Evolutionary conservation across 2,888 invertebrate species (phyloP), one percentile per base, ranked within the genome.

Genomic region (Mythimna ferrago): DNA sequence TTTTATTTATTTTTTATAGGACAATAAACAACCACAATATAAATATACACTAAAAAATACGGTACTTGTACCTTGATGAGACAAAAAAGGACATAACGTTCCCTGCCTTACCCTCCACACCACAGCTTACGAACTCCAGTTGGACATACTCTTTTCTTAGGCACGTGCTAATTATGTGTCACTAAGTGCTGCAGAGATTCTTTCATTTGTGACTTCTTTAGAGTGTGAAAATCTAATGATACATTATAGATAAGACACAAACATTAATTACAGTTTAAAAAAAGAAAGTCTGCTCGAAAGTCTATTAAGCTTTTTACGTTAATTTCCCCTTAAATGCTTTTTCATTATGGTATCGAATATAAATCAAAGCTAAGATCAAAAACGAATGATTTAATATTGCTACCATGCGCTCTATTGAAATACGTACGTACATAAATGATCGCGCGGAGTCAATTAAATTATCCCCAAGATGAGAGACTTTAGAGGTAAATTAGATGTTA

Each of bases 401-500:
- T 81, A 71, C 72, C 58, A 71, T 61, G 71, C 44, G 57, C 66
- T 77, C 21, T 41, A 82, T 81, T 71, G 76, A 75, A 80, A 87
- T 81, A 73, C 77, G 66, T 75, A 80, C 70, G 66, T 75, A 80
- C 70, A 79, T 85, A 84, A 85, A 86, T 89, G 83, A 88, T 79
- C 71, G 76, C 77, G 73, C 73, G 66, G 81, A 84, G 83, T 76
- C 79, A 87, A 89, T 89, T 84, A 83, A 83, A 72, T 89, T 89
- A 89, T 83, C 74, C 77, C 81, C 76, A 77, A 87, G 89, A 89
- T 90, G 89, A 90, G 88, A 88, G 88, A 85, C 80, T 86, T 84
- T 84, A 85, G 84, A 88, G 87, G 88, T 84, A 86, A 91, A 91
- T 92, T 90, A 90, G 87, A 86, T 80, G 87, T 81, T 92, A 91